Evolutionary conservation across 2,888 invertebrate species (phyloP).

Genomic region (Thecophora atra): DNA sequence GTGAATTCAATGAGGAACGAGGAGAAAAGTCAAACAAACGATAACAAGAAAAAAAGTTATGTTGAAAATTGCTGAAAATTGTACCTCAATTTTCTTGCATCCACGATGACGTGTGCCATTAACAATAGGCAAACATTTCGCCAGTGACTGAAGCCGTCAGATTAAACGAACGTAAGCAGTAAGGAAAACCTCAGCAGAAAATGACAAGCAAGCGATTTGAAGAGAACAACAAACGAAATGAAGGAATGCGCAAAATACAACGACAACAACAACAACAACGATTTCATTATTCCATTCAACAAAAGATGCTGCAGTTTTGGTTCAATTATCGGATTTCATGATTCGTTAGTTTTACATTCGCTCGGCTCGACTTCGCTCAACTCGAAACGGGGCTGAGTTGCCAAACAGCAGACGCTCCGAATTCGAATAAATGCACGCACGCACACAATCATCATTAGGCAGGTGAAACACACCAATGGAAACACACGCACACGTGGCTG

Average conservation of each 20-base stretch:
- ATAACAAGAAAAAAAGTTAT: not conserved
- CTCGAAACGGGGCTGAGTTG: not conserved
- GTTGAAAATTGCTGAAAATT: not conserved
- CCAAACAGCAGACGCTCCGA: conserved; percentile 13
- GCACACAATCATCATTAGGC: not conserved
- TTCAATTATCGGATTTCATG: conserved; percentile 65
- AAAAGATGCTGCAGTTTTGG: conserved; percentile 55
- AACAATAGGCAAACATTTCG: too few relatives aligned
- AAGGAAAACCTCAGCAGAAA: not conserved
- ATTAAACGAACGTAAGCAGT: not conserved
- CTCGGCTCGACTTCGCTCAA: conserved; percentile 19
- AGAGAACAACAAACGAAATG: too few relatives aligned
- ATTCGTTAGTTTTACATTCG: conserved; percentile 63
- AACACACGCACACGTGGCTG: not conserved
- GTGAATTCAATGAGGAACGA: too few relatives aligned
- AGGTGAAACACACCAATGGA: conserved; percentile 8
- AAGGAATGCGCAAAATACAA: too few relatives aligned
- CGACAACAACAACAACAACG: conserved; percentile 18
- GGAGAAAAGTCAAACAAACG: too few relatives aligned
- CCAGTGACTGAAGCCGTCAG: too few relatives aligned
- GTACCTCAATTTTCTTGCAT: not conserved
- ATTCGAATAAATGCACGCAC: conserved; percentile 31
- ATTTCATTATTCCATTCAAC: conserved; percentile 46
- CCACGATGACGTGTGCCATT: not conserved
- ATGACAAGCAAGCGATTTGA: too few relatives aligned